Conservation (phyloP, 2,113 vertebrate genomes). For the Heterochromis multidens region DNA sequence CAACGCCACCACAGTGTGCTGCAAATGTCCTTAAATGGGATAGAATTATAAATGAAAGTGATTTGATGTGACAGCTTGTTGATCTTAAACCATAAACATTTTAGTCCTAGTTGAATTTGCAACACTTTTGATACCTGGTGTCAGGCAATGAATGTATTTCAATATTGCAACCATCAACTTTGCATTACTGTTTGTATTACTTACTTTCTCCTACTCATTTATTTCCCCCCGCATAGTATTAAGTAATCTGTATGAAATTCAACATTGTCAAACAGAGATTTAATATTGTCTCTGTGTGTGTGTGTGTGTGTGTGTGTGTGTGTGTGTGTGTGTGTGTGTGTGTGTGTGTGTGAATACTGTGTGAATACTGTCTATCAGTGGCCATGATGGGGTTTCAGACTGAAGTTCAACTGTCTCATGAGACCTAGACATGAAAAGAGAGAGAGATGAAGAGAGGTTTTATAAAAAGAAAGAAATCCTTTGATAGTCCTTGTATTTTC, state of each 20-base stretch:
- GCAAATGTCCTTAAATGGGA: neutral
- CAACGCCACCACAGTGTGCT: neutral
- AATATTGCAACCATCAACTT: neutral
- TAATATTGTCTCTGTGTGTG: neutral
- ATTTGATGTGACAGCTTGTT: neutral
- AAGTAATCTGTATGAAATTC: neutral
- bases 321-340: neutral
- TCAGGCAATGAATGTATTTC: neutral
- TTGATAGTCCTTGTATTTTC: constrained; percentile 34
- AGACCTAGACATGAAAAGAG: constrained; percentile 24
- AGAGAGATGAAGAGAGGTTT: neutral
- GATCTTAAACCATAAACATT: neutral
- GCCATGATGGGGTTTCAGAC: constrained; percentile 5
- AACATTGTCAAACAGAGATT: neutral
- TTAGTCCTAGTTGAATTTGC: neutral
- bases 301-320: neutral
- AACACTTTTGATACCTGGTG: neutral
- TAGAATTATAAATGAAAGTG: neutral
- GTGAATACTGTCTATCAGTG: neutral
- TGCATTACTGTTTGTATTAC: neutral
- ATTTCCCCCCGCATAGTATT: neutral
- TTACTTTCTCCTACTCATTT: neutral
- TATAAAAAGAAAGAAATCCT: constrained; percentile 6
- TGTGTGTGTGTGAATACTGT: neutral
- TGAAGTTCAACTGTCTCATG: neutral